Conservation (phyloP, 2,797 vertebrate species). For the Threskiornis aethiopicus region DNA sequence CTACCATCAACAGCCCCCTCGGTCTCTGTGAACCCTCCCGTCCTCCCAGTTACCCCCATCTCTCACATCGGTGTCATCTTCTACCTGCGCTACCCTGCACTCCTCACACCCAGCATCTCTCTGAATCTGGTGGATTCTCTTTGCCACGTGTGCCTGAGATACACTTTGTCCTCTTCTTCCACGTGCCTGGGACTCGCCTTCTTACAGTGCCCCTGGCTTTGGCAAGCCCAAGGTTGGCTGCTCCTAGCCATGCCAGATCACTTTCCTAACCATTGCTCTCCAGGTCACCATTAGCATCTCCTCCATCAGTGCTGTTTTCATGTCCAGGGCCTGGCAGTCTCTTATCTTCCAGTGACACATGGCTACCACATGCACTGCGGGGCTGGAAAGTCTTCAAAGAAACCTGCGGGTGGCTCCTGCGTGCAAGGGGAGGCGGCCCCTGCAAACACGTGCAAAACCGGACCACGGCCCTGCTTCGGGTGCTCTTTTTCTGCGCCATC, state of each 20-base stretch:
- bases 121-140: background rate
- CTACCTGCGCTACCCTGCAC: too few species aligned
- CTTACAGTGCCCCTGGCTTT: background rate
- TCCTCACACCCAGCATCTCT: background rate
- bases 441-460: background rate
- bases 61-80: background rate
- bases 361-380: background rate
- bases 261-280: background rate
- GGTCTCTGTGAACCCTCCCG: background rate
- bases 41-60: background rate
- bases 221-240: background rate
- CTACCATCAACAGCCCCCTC: background rate
- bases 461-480: too few species aligned
- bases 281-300: background rate
- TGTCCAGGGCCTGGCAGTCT: background rate
- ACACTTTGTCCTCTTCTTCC: background rate
- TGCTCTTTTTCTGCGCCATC: fast-evolving
- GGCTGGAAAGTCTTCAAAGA: background rate
- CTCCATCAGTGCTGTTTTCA: background rate
- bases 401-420: background rate
- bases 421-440: background rate
- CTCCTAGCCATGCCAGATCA: background rate
- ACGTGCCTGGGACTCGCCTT: background rate
- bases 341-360: background rate
- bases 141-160: background rate